phyloP scores from a whole-genome alignment of 2,113 vertebrate genomes.

The Lipotes vexillifer region DNA sequence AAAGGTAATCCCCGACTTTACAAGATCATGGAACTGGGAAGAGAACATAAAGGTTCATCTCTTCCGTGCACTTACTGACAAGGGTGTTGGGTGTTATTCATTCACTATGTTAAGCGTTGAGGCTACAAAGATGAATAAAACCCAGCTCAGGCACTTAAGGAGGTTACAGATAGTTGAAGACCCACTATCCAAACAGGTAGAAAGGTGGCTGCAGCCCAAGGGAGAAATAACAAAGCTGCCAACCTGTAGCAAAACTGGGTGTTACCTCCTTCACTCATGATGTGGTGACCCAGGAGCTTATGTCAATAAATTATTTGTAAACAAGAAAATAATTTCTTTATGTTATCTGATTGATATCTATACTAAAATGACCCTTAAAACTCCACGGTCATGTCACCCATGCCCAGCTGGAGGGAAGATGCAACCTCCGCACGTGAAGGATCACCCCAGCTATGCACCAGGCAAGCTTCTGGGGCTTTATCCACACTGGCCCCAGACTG shows the following conservation, averaged over 20 bases:
- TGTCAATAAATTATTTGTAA: background rate
- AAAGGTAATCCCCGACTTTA: background rate
- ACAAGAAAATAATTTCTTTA: background rate
- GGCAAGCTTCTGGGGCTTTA: background rate
- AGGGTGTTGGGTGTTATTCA: background rate
- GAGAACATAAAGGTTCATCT: background rate
- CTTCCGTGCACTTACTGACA: background rate
- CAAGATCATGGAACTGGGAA: background rate
- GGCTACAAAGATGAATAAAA: background rate
- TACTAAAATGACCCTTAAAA: background rate
- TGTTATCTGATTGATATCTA: background rate
- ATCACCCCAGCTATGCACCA: background rate
- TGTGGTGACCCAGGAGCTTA: background rate
- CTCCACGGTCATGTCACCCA: background rate
- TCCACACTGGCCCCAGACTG: background rate
- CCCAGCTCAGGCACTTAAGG: background rate
- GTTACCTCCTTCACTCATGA: background rate
- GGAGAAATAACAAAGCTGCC: background rate
- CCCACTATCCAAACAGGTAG: background rate
- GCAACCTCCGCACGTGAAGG: fast-evolving
- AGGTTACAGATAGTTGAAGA: background rate
- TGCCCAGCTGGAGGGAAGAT: background rate
- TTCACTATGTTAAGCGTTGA: background rate
- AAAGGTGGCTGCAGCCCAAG: too few species aligned
- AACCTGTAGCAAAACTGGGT: background rate